These are phyloP conservation scores for Labrus mixtus DNA, from an alignment of 2,113 vertebrate species.

Conservation along the genomic window DNA sequence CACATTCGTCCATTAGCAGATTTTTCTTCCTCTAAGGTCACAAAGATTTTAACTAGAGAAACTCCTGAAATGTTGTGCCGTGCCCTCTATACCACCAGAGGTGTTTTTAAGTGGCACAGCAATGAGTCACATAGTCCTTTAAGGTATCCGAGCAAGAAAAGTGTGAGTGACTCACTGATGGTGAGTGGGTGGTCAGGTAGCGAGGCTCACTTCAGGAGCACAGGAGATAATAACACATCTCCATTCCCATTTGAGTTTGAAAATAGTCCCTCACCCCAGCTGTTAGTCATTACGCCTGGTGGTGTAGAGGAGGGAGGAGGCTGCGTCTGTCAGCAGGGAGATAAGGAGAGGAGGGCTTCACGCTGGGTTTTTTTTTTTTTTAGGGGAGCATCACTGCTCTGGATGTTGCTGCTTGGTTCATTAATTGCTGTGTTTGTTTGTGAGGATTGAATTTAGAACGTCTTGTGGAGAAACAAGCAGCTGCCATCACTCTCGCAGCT, in stretches of 20 bases:
- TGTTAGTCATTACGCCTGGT: conserved; percentile 74
- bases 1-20: background rate
- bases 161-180: conserved; percentile 67
- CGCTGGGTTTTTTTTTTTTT: conserved; percentile 27
- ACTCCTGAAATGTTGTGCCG: conserved; percentile 9
- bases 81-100: conserved; percentile 17
- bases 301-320: conserved; percentile 49
- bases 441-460: conserved; percentile 22
- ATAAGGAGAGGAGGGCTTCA: conserved; percentile 59
- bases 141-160: conserved; percentile 36
- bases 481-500: conserved; percentile 13
- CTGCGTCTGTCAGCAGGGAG: conserved; percentile 65
- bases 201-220: conserved; percentile 60
- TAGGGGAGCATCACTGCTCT: background rate
- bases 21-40: background rate
- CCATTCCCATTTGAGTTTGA: conserved; percentile 67
- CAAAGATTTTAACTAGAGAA: background rate
- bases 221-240: conserved; percentile 77
- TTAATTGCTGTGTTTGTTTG: conserved; percentile 45
- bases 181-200: conserved; percentile 79
- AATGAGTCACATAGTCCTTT: conserved; percentile 57
- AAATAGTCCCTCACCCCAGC: conserved; percentile 74
- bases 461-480: conserved; percentile 22
- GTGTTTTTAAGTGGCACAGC: conserved; percentile 40
- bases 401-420: conserved; percentile 30